These are phyloP conservation scores for Laspeyria flexula DNA, from an alignment of 2,888 invertebrate genomes.

Conservation along the genomic window DNA sequence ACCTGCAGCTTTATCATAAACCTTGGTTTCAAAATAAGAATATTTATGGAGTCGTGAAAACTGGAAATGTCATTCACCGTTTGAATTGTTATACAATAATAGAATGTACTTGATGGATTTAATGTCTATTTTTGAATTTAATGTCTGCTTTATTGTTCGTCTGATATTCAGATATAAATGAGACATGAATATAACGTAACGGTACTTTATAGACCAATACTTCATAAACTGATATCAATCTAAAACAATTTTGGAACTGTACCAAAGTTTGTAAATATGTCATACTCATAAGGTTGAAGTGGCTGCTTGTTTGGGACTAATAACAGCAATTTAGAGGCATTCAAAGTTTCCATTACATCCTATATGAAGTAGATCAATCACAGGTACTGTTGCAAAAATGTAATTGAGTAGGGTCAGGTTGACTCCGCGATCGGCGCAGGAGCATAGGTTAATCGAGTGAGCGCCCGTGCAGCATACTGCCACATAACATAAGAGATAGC, in stretches of 20 bases:
- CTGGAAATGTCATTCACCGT: constrained; percentile 3
- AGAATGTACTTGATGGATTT: not conserved
- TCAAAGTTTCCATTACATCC: constrained; percentile 24
- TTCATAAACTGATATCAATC: too few relatives aligned
- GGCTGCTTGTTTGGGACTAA: not conserved
- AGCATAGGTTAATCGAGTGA: constrained; percentile 77
- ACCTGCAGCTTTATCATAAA: constrained; percentile 54
- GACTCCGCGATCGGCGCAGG: constrained; percentile 61
- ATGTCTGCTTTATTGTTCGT: not conserved
- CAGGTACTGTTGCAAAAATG: constrained; percentile 61
- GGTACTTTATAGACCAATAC: not conserved
- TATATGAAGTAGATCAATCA: constrained; percentile 64
- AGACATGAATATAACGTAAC: too few relatives aligned
- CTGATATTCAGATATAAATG: too few relatives aligned
- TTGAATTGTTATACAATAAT: not conserved
- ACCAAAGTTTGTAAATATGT: too few relatives aligned
- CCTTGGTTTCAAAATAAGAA: constrained; percentile 38
- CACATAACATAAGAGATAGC: constrained; percentile 46
- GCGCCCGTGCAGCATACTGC: constrained; percentile 45
- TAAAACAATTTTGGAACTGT: not conserved
- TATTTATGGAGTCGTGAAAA: constrained; percentile 22
- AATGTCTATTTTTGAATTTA: not conserved
- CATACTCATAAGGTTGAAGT: too few relatives aligned
- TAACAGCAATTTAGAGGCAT: not conserved
- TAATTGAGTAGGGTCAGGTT: constrained; percentile 70